Percentiles rank a stretch among this genome's conserved stretches.
phyloP scores from a whole-genome alignment of 2,888 invertebrate species.

The Girardia tigrina region DNA sequence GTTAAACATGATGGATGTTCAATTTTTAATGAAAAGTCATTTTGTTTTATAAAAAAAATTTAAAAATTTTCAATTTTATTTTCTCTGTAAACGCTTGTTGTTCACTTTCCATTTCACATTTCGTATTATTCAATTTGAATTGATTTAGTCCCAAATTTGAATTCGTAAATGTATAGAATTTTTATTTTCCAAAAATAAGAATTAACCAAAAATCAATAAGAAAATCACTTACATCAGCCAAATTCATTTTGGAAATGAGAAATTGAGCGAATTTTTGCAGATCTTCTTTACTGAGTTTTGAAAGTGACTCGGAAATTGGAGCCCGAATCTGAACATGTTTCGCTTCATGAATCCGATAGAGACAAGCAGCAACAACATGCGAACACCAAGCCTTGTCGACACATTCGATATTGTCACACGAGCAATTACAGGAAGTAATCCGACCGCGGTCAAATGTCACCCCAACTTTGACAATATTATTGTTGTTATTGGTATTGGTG shows the following conservation, averaged over 20 bases:
- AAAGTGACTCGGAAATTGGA: slow-evolving; percentile 89
- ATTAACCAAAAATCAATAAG: too few relatives aligned
- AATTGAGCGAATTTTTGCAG: slow-evolving; percentile 97
- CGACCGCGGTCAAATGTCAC: slow-evolving; percentile 86
- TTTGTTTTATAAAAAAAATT: too few relatives aligned
- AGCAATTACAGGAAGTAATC: slow-evolving; percentile 90
- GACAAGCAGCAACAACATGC: slow-evolving; percentile 90
- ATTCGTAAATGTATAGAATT: too few relatives aligned
- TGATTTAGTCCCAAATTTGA: too few relatives aligned
- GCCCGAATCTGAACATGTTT: slow-evolving; percentile 77
- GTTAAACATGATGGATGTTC: too few relatives aligned
- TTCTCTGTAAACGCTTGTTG: too few relatives aligned
- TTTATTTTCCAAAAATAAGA: too few relatives aligned
- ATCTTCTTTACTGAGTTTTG: slow-evolving; percentile 78
- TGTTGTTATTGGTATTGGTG: too few relatives aligned
- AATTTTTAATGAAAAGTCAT: too few relatives aligned
- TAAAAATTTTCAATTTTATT: too few relatives aligned
- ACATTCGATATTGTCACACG: slow-evolving; percentile 71
- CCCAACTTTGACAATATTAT: slow-evolving; percentile 58
- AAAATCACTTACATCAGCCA: slow-evolving; percentile 25
- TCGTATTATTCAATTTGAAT: too few relatives aligned
- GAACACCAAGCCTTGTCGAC: slow-evolving; percentile 71
- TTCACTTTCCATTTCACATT: too few relatives aligned
- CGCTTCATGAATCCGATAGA: slow-evolving; percentile 86
- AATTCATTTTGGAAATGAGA: slow-evolving; percentile 68